phyloP scores from a whole-genome alignment of 2,888 invertebrate species.

The Pheosia tremula region DNA sequence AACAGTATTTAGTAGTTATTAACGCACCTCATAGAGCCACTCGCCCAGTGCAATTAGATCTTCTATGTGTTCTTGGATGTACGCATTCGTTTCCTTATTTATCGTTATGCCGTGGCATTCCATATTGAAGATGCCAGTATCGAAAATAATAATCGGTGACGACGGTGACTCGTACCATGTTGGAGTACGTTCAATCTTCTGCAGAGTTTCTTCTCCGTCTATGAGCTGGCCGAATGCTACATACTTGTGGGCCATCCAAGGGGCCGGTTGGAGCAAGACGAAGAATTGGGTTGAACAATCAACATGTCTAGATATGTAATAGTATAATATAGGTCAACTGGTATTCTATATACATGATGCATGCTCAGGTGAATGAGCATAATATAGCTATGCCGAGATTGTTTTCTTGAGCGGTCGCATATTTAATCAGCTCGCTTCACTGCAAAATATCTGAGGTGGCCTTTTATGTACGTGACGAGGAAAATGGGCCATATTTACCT shows the following conservation, averaged over 20 bases:
- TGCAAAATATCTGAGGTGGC: no score
- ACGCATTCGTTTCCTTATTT: conserved; percentile 59
- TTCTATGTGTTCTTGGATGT: conserved; percentile 66
- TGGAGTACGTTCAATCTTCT: conserved; percentile 84
- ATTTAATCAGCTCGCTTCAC: no score
- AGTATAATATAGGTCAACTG: not conserved
- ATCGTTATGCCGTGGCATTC: conserved; percentile 66
- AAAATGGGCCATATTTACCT: no score
- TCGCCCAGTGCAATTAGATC: conserved; percentile 58
- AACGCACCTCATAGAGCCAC: conserved; percentile 54
- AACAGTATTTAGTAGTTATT: not conserved
- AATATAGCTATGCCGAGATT: no score
- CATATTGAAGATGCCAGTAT: conserved; percentile 66
- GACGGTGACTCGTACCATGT: conserved; percentile 86
- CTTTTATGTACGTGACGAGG: no score
- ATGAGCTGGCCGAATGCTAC: conserved; percentile 90
- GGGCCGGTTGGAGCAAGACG: conserved; percentile 86
- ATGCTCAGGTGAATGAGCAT: no score
- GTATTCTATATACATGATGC: no score
- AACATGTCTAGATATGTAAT: conserved; percentile 66
- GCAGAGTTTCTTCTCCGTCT: conserved; percentile 86
- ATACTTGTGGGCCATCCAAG: conserved; percentile 89
- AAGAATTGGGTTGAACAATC: conserved; percentile 89
- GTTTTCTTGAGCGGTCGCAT: no score
- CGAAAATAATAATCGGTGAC: conserved; percentile 51